A percentile compares a stretch with the other conserved stretches of the same genome.
Conservation (phyloP, 2,113 vertebrate genomes). For the Gymnarchus niloticus region DNA sequence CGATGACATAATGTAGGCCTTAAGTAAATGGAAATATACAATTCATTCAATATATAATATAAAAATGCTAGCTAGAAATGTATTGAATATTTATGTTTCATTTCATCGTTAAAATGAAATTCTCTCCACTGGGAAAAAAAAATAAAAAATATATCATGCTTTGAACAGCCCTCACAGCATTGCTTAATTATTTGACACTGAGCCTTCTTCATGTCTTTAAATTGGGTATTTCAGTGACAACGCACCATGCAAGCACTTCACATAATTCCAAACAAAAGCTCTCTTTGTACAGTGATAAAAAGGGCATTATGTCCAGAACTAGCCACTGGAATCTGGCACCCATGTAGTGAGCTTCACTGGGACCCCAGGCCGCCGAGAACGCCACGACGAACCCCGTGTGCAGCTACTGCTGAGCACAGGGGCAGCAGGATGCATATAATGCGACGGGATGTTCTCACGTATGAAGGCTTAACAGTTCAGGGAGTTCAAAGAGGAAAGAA, state of each 20-base stretch:
- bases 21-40: neutral
- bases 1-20: neutral
- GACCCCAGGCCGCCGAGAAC: neutral
- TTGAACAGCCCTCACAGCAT: neutral
- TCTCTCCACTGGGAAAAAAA: neutral
- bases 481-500: neutral
- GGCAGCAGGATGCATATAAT: neutral
- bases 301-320: neutral
- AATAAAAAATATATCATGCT: neutral
- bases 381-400: neutral
- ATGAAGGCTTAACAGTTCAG: neutral
- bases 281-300: constrained; percentile 6
- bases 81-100: neutral
- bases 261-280: neutral
- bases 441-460: neutral
- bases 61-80: no score
- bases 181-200: neutral
- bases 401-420: neutral
- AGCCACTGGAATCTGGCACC: neutral
- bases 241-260: neutral
- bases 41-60: no score
- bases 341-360: neutral
- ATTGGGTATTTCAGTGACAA: constrained; percentile 8
- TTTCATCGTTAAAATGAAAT: neutral
- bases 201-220: neutral